phyloP scores from a whole-genome alignment of 2,888 invertebrate genomes.

The Pollenia griseotomentosa region DNA sequence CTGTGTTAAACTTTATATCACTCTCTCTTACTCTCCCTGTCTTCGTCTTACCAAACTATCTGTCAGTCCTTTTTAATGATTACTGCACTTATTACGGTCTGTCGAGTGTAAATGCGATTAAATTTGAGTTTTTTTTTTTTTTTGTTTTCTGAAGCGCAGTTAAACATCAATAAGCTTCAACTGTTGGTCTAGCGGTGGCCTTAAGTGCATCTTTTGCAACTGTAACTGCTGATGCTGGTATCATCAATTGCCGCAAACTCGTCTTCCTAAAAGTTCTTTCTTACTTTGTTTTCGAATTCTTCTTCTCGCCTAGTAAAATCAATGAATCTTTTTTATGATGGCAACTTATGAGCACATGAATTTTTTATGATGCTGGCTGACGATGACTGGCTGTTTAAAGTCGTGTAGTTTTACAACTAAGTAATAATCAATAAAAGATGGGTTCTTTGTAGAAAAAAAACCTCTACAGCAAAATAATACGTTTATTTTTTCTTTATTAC shows the following conservation, averaged over 20 bases:
- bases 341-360: constrained; percentile 31
- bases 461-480: constrained; percentile 19
- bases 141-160: constrained; percentile 1
- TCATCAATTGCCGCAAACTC: constrained; percentile 46
- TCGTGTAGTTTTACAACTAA: constrained; percentile 40
- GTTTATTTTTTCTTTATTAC: constrained; percentile 11
- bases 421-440: constrained; percentile 54
- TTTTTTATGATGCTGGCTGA: constrained; percentile 43
- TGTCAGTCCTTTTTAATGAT: constrained; percentile 11
- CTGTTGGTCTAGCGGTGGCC: constrained; percentile 52
- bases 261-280: constrained; percentile 25
- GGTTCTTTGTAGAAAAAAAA: background rate
- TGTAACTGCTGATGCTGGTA: constrained; percentile 17
- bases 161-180: constrained; percentile 51
- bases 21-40: background rate
- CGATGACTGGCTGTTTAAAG: constrained; percentile 5
- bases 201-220: constrained; percentile 29
- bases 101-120: constrained; percentile 52
- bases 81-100: constrained; percentile 34
- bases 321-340: constrained; percentile 49
- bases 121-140: constrained; percentile 15
- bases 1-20: background rate
- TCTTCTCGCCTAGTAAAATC: constrained; percentile 27
- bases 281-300: constrained; percentile 3
- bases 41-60: no score